phyloP scores from a whole-genome alignment of 2,113 vertebrate genomes.

The Terrapene triunguis region DNA sequence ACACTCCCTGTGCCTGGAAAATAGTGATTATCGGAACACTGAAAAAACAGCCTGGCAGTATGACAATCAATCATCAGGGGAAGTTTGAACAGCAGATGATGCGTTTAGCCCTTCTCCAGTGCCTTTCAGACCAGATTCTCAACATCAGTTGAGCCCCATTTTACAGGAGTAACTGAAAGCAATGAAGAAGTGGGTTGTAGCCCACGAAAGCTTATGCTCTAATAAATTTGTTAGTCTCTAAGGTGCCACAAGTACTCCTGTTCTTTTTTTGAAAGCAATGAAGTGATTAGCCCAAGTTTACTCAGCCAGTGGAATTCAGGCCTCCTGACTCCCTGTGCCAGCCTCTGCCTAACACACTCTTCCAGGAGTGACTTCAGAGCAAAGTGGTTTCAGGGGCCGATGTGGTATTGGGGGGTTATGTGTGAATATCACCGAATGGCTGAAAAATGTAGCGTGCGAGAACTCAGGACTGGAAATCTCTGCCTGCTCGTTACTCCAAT shows the following conservation, averaged over 20 bases:
- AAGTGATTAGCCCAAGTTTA: neutral
- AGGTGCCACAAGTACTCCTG: too few species aligned
- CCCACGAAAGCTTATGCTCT: too few species aligned
- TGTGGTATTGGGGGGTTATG: neutral
- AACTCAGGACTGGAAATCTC: neutral
- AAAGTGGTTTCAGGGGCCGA: neutral
- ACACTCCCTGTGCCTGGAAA: too few species aligned
- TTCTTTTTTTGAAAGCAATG: too few species aligned
- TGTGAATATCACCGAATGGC: neutral
- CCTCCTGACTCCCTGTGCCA: neutral
- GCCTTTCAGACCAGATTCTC: neutral
- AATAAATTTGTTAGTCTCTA: too few species aligned
- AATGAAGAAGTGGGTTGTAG: too few species aligned
- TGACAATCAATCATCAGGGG: too few species aligned
- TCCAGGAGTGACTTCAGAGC: neutral
- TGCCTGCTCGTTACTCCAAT: too few species aligned
- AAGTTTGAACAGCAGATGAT: neutral
- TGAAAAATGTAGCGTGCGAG: neutral
- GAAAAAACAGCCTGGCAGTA: too few species aligned
- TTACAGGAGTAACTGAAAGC: neutral
- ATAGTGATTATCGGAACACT: too few species aligned
- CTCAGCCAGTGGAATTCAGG: neutral
- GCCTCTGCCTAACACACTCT: too few species aligned
- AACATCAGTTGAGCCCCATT: neutral
- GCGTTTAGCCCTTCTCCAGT: neutral